phyloP scores from a whole-genome alignment of 2,797 vertebrate genomes.

The Channa striata region DNA sequence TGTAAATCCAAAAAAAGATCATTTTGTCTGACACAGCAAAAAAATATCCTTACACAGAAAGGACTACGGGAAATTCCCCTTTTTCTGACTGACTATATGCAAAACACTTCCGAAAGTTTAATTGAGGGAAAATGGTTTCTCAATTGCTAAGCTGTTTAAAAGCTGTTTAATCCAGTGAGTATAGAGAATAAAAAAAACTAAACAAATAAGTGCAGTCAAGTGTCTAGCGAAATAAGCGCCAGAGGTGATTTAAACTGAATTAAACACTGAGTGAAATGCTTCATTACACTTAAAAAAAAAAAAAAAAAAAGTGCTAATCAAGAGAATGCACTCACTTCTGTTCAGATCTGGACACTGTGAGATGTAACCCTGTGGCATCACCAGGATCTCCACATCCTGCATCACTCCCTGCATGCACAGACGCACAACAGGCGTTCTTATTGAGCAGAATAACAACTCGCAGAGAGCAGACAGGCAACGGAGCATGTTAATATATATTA shows the following conservation, averaged over 20 bases:
- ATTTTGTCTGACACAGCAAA: neutral
- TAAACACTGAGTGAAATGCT: slow-evolving; percentile 19
- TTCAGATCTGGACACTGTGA: slow-evolving; percentile 98
- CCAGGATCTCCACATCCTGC: slow-evolving; percentile 96
- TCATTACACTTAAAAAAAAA: neutral
- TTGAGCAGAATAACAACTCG: slow-evolving; percentile 19
- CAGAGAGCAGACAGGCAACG: slow-evolving; percentile 9
- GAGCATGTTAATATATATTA: slow-evolving; percentile 35
- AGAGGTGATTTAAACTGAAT: slow-evolving; percentile 25
- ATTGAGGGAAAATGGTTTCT: slow-evolving; percentile 11
- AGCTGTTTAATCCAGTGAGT: slow-evolving; percentile 13
- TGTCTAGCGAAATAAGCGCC: slow-evolving; percentile 13
- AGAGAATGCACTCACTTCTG: slow-evolving; percentile 91
- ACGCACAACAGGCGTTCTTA: slow-evolving; percentile 36
- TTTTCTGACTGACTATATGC: neutral
- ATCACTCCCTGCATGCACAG: slow-evolving; percentile 89
- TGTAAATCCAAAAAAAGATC: neutral
- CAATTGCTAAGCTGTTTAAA: slow-evolving; percentile 9
- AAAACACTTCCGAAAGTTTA: slow-evolving; percentile 15
- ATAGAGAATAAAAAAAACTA: slow-evolving; percentile 18
- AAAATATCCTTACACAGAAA: neutral
- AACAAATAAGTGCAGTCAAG: slow-evolving; percentile 27
- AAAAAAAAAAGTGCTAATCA: neutral
- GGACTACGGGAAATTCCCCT: neutral
- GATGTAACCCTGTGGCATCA: slow-evolving; percentile 98